phyloP scores from a whole-genome alignment of 2,113 vertebrate species.

The Sylvietta virens region DNA sequence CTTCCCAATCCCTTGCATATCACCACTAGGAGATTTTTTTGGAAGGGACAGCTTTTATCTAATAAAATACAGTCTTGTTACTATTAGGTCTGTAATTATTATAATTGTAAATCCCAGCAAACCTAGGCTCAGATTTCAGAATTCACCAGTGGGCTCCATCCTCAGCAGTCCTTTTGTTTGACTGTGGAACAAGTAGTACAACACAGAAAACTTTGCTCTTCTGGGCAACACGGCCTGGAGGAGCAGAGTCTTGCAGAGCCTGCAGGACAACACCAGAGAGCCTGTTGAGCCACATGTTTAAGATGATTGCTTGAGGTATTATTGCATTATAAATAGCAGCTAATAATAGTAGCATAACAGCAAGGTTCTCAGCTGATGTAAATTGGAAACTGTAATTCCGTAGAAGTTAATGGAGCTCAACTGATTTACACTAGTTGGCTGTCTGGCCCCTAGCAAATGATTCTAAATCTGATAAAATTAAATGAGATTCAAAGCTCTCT shows the following conservation, averaged over 20 bases:
- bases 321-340: constrained; percentile 53
- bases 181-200: neutral
- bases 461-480: constrained; percentile 66
- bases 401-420: constrained; percentile 61
- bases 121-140: neutral
- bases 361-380: constrained; percentile 53
- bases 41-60: neutral
- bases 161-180: neutral
- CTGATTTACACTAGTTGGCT: constrained; percentile 61
- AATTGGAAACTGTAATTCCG: constrained; percentile 60
- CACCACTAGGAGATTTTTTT: neutral
- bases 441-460: constrained; percentile 53
- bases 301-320: constrained; percentile 24
- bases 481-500: constrained; percentile 59
- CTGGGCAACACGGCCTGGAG: neutral
- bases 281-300: constrained; percentile 40
- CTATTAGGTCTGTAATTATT: neutral
- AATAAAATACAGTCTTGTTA: neutral
- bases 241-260: neutral
- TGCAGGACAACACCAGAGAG: neutral
- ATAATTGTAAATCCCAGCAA: neutral
- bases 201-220: neutral
- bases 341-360: constrained; percentile 53
- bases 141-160: neutral
- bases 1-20: neutral